Conservation (phyloP, 2,797 vertebrate genomes). For the Catharus ustulatus region DNA sequence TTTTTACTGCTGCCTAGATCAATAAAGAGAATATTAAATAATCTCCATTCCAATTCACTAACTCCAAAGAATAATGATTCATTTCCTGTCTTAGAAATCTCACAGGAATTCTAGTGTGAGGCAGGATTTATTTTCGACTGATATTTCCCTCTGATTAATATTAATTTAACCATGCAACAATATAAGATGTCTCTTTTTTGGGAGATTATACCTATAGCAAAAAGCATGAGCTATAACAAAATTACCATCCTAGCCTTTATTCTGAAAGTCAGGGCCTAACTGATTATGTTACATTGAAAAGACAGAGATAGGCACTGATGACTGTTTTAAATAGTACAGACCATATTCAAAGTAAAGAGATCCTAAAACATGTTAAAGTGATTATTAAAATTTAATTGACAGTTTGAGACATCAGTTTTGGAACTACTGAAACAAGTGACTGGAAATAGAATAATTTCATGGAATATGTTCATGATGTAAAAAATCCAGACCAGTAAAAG, state of each 20-base stretch:
- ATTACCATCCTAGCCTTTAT: background rate
- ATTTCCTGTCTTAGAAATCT: background rate
- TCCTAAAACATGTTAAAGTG: background rate
- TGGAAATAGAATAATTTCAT: background rate
- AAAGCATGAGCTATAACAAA: background rate
- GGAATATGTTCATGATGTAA: background rate
- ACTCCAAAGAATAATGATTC: background rate
- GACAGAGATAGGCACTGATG: fast-evolving
- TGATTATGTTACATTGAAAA: background rate
- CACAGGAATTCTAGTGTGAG: background rate
- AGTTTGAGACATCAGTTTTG: background rate
- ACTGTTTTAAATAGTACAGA: background rate
- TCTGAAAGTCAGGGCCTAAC: background rate
- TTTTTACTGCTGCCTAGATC: background rate
- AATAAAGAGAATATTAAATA: background rate
- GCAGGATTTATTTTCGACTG: background rate
- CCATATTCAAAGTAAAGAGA: background rate
- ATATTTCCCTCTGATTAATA: background rate
- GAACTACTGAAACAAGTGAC: background rate
- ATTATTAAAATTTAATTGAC: background rate
- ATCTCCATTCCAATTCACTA: background rate
- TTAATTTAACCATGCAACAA: background rate
- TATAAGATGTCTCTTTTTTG: background rate
- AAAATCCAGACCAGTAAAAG: background rate
- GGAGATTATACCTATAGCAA: background rate